These are phyloP conservation scores for Trichosurus vulpecula DNA, from an alignment of 2,797 vertebrate species.

Conservation along the genomic window DNA sequence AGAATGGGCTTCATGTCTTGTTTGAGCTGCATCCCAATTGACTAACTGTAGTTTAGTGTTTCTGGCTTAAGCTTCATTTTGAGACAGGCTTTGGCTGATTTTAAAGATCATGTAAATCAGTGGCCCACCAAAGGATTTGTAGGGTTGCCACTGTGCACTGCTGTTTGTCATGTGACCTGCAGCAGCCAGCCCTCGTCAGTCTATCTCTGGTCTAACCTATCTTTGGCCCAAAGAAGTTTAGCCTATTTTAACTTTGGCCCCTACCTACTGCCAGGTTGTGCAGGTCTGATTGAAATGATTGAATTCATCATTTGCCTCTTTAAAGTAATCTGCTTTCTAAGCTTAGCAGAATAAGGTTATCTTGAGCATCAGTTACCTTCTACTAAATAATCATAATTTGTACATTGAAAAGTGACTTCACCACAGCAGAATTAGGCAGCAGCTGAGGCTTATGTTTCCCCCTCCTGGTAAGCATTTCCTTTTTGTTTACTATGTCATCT, in stretches of 20 bases:
- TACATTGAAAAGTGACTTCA: neutral
- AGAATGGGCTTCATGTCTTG: neutral
- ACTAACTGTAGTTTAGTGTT: constrained; percentile 3
- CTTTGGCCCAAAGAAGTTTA: no score
- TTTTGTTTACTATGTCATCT: neutral
- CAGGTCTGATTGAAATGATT: neutral
- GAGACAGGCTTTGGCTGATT: neutral
- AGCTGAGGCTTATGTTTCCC: neutral
- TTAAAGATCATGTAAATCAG: neutral
- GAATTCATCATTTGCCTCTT: constrained; percentile 22
- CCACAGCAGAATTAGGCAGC: neutral
- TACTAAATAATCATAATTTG: neutral
- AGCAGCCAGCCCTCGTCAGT: no score
- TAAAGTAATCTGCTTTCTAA: constrained; percentile 19
- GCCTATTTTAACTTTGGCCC: no score
- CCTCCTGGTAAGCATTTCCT: neutral
- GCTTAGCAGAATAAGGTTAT: constrained; percentile 23
- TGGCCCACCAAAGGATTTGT: no score
- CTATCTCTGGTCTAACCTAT: no score
- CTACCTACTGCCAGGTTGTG: no score
- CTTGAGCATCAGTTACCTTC: neutral
- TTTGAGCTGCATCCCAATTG: constrained; percentile 16
- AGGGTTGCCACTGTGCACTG: no score
- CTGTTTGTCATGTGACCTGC: no score
- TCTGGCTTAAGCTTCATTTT: neutral